Conservation (phyloP, 2,113 vertebrate species). For the Charadrius vociferus region DNA sequence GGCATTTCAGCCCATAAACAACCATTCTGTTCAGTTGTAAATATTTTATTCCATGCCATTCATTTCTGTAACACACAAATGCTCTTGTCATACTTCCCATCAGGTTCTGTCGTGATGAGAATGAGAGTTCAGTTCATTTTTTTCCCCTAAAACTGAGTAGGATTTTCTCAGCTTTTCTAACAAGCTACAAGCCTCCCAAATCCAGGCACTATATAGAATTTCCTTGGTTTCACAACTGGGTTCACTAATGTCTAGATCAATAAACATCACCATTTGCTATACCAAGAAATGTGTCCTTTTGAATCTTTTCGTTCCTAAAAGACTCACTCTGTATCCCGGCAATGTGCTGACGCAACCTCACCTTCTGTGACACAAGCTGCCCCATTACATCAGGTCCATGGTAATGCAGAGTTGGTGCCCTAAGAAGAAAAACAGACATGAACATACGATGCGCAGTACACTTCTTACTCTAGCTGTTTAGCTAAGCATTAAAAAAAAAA, state of each 20-base stretch:
- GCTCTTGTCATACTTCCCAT: background rate
- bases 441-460: background rate
- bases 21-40: background rate
- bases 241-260: background rate
- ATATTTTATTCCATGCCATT: background rate
- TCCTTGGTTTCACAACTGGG: background rate
- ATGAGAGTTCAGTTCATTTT: background rate
- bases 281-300: background rate
- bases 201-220: background rate
- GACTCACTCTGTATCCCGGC: background rate
- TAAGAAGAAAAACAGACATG: background rate
- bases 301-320: background rate
- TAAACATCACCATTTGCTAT: background rate
- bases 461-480: background rate
- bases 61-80: background rate
- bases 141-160: background rate
- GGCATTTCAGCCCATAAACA: background rate
- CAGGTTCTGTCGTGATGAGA: background rate
- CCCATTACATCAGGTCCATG: background rate
- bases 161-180: background rate
- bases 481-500: background rate
- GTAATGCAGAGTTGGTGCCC: background rate
- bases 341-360: background rate
- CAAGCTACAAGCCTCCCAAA: background rate
- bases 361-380: fast-evolving